phyloP scores from a whole-genome alignment of 30 jellyfish, hydroid and myxozoan species.

The Morbakka virulenta region DNA sequence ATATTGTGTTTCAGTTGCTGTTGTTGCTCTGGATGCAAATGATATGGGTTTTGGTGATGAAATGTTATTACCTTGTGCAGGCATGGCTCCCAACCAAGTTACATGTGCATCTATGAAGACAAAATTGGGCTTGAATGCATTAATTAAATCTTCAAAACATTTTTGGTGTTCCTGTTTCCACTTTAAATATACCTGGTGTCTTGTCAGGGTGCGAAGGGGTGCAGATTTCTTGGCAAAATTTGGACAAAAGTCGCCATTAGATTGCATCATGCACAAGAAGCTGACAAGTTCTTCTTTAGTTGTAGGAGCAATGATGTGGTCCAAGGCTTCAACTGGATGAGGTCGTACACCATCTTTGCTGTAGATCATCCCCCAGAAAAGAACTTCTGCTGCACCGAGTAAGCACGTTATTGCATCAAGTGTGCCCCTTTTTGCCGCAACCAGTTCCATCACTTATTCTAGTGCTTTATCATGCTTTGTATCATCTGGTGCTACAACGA shows the following conservation, averaged over 20 bases:
- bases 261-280: conserved; percentile 2
- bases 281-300: neutral
- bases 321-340: neutral
- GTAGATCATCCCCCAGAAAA: too few relatives aligned
- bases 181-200: neutral
- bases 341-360: neutral
- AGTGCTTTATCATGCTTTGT: too few relatives aligned
- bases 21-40: too few relatives aligned
- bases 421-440: too few relatives aligned
- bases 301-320: neutral
- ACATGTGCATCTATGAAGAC: conserved; percentile 1
- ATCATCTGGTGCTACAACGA: too few relatives aligned
- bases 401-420: too few relatives aligned
- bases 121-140: conserved; percentile 6
- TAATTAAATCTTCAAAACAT: neutral
- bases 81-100: conserved; percentile 12
- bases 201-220: neutral
- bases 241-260: neutral
- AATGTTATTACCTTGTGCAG: conserved; percentile 18
- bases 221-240: neutral
- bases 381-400: too few relatives aligned
- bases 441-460: too few relatives aligned
- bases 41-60: conserved; percentile 42
- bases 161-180: neutral
- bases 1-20: conserved; percentile 40